A percentile compares a stretch with the other conserved stretches of the same genome.
phyloP scores from a whole-genome alignment of 2,113 vertebrate genomes.

The Lepidothrix coronata region DNA sequence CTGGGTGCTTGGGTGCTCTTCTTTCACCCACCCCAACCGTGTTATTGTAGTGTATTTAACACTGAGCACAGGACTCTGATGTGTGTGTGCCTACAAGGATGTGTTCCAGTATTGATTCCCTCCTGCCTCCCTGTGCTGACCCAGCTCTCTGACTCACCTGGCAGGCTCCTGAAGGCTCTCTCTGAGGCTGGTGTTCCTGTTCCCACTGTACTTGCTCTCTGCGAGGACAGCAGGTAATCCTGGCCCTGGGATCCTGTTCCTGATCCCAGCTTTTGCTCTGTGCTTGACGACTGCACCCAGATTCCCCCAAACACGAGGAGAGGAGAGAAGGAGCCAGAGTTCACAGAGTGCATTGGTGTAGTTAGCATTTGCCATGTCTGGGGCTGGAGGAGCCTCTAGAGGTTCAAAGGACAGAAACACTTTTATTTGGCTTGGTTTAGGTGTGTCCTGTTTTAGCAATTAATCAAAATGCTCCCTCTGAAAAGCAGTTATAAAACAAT shows the following conservation, averaged over 20 bases:
- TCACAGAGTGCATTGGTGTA: neutral
- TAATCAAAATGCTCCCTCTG: neutral
- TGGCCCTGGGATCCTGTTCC: neutral
- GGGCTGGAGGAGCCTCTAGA: neutral
- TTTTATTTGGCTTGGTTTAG: neutral
- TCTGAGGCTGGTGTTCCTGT: constrained; percentile 74
- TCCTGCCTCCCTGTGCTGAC: neutral
- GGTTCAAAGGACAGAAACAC: neutral
- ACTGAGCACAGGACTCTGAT: neutral
- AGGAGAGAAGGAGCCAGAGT: neutral
- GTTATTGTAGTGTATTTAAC: neutral
- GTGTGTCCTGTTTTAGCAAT: neutral
- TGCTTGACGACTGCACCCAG: neutral
- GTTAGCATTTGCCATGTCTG: neutral
- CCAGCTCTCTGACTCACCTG: neutral
- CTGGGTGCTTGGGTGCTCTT: neutral
- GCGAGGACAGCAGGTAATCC: constrained; percentile 79
- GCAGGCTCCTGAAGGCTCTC: constrained; percentile 81
- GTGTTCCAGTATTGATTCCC: neutral
- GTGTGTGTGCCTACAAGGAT: neutral
- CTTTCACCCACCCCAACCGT: neutral
- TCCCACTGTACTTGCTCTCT: constrained; percentile 75
- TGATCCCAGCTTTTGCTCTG: neutral
- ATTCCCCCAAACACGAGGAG: neutral
- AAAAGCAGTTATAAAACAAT: neutral